Conservation (phyloP, 1,140 invertebrate species). For the Drosophila navojoa region DNA sequence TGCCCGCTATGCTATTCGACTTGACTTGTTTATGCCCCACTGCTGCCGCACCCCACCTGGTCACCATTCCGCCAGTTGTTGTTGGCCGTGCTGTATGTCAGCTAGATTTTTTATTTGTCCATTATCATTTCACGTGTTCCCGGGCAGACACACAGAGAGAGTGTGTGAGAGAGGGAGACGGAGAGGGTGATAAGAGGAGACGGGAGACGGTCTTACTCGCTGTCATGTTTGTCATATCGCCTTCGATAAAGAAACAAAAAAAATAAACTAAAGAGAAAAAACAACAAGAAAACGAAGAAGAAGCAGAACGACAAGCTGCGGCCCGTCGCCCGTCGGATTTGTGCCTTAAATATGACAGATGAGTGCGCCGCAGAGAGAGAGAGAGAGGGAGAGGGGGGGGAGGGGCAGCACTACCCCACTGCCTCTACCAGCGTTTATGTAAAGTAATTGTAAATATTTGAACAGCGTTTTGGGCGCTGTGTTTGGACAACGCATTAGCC, state of each 20-base stretch:
- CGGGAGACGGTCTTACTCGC: slow-evolving; percentile 9
- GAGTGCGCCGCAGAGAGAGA: too few relatives aligned
- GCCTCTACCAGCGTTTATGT: slow-evolving; percentile 66
- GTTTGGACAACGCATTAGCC: slow-evolving; percentile 51
- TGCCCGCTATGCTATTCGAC: slow-evolving; percentile 18
- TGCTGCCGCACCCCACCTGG: background rate
- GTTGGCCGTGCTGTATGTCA: slow-evolving; percentile 10
- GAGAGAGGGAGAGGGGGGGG: slow-evolving; percentile 22
- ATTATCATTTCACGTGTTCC: slow-evolving; percentile 50
- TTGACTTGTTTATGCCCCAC: slow-evolving; percentile 34
- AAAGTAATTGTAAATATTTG: slow-evolving; percentile 77
- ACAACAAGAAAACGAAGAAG: slow-evolving; percentile 2
- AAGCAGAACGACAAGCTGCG: background rate
- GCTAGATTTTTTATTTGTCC: slow-evolving; percentile 53
- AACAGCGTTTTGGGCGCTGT: slow-evolving; percentile 30
- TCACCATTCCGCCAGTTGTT: slow-evolving; percentile 11
- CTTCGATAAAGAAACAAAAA: slow-evolving; percentile 42
- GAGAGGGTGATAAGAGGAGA: too few relatives aligned
- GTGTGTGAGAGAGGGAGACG: too few relatives aligned
- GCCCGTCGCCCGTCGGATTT: slow-evolving; percentile 42
- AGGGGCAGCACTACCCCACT: background rate
- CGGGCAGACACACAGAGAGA: background rate
- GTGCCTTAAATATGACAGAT: slow-evolving; percentile 64
- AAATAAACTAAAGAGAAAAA: slow-evolving; percentile 16
- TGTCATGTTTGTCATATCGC: slow-evolving; percentile 58